Evolutionary conservation across 30 jellyfish, hydroid and myxozoan genomes (phyloP).

Genomic region (Aurelia sp.): DNA sequence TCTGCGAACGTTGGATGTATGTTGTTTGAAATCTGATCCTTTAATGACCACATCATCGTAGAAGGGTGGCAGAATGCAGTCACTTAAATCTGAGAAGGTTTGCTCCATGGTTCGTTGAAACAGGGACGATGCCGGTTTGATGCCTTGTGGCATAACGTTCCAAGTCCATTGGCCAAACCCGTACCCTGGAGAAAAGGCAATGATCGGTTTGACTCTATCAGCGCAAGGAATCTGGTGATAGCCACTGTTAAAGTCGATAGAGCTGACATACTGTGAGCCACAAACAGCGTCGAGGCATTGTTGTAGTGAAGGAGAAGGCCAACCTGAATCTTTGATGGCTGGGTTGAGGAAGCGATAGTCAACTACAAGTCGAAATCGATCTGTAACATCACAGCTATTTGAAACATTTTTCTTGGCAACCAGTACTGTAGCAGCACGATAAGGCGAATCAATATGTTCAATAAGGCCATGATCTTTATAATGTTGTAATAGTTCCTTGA

Average conservation of each 20-base stretch:
- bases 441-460: constrained; percentile 42
- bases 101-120: constrained; percentile 52
- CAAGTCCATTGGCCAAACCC: constrained; percentile 35
- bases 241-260: constrained; percentile 43
- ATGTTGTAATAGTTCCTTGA: constrained; percentile 21
- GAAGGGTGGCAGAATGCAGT: constrained; percentile 41
- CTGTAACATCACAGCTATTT: constrained; percentile 22
- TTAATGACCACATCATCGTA: constrained; percentile 29
- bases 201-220: constrained; percentile 12
- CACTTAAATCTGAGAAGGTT: constrained; percentile 8
- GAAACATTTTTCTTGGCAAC: constrained; percentile 48
- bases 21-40: constrained; percentile 25
- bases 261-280: constrained; percentile 39
- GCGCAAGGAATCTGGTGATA: constrained; percentile 19
- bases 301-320: constrained; percentile 46
- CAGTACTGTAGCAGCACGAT: constrained; percentile 52
- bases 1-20: constrained; percentile 24
- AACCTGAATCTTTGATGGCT: constrained; percentile 34
- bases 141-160: constrained; percentile 50
- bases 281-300: constrained; percentile 27
- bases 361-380: constrained; percentile 13
- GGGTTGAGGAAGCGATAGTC: constrained; percentile 22
- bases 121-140: constrained; percentile 18
- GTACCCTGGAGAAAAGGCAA: constrained; percentile 36
- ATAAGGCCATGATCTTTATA: constrained; percentile 29